Base-by-base conservation (phyloP, 2,888 invertebrate genomes). In the Euplagia quadripunctaria region DNA sequence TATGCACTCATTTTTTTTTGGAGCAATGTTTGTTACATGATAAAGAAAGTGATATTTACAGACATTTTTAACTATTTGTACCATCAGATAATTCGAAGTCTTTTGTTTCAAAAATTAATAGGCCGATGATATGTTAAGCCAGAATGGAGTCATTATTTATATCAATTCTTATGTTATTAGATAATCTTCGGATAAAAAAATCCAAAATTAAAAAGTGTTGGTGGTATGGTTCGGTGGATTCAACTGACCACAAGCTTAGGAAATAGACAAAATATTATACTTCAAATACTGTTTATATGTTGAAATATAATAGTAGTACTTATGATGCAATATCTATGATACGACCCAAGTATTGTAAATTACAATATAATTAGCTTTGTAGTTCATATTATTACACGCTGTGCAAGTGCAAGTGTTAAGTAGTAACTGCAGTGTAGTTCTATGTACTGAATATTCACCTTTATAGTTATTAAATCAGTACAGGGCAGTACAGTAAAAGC, bases 231-330 rank as follows among this genome's bases (percentile, higher is more conserved):
- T 61, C 5, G 65, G 49, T 68, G 63, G 68, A 55, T 74, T 70
- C 72, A 70, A 64, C 52, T 68, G 73, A 80, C 82, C 81, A 74
- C 74, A 82, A 70, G 67, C 72, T 80, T 75, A 69, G 49, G 73
- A 83, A 76, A 80, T 75, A 75, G 68, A 68, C 64, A 74, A 73
- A 41, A 41, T 4, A 42, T 46, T 46, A 46, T 72, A 52, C 31
- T 46, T 67, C 43, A 66, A 64, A 43, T 51, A 68, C 64, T 31
- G 17, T 51, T 67, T 8, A 46, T 46, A 46, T 31, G 31, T 31
- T 31, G 31, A 20, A 4, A 16, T 41, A 41, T 12, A 2, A 41
- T 63, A 41, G 63, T 16, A 41, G 14, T 61, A 61, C 5, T 61
- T 31, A 31, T 14, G 61, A 12, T 20, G 31, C n/a, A 17, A n/a